A percentile compares a stretch with the other conserved stretches of the same genome.
phyloP scores from a whole-genome alignment of 2,797 vertebrate species.

The Nasua narica region DNA sequence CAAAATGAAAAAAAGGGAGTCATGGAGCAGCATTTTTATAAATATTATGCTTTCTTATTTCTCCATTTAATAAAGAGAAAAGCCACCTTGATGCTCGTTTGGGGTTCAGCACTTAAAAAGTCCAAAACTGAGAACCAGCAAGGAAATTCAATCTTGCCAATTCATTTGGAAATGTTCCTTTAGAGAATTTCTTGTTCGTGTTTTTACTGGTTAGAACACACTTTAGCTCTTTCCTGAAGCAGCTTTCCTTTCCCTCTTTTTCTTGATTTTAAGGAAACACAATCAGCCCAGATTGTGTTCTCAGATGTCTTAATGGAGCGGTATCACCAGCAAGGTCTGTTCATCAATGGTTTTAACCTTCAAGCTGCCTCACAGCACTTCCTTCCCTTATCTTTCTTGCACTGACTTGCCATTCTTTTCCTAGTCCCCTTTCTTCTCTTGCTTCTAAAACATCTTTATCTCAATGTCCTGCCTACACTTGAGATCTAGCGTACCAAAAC shows the following conservation, averaged over 20 bases:
- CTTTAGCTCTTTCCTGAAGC: not conserved
- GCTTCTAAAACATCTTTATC: not conserved
- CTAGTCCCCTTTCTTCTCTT: not conserved
- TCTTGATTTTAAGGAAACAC: not conserved
- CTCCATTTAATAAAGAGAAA: not conserved
- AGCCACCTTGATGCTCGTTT: not conserved
- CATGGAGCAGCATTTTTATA: not conserved
- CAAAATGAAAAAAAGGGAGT: not conserved
- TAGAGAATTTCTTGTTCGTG: conserved; percentile 1
- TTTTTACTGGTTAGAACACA: conserved; percentile 16
- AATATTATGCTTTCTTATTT: not conserved
- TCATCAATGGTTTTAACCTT: not conserved
- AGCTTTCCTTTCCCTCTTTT: not conserved
- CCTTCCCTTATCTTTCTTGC: not conserved
- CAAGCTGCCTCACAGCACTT: not conserved
- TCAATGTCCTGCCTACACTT: not conserved
- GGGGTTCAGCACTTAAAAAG: not conserved
- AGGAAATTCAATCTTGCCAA: not conserved
- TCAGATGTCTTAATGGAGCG: not conserved
- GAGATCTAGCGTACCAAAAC: not conserved
- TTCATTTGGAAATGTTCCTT: not conserved
- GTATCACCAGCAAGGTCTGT: not conserved
- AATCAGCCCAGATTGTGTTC: not conserved
- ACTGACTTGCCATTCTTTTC: not conserved
- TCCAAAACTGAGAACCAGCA: not conserved